Conservation (phyloP, 2,888 invertebrate species). For the Drosophila robusta region DNA sequence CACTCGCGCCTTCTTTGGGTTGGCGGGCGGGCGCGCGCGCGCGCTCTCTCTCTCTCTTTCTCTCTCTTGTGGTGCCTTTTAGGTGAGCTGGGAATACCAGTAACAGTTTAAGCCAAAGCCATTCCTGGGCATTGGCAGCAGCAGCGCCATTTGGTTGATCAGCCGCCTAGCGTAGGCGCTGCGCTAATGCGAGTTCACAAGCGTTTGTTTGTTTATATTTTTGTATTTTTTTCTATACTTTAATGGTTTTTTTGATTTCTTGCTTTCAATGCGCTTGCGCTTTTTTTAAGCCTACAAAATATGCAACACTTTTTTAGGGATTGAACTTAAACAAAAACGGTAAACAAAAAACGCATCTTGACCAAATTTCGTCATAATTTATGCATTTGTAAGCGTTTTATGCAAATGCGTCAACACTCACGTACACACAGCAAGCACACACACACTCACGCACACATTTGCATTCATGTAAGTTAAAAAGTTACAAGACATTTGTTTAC, state of each 20-base stretch:
- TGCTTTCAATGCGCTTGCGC: conserved; percentile 17
- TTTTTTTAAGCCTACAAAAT: conserved; percentile 40
- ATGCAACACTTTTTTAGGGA: conserved; percentile 42
- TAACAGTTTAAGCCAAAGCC: conserved; percentile 60
- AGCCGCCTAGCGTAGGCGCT: conserved; percentile 35
- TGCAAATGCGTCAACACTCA: conserved; percentile 51
- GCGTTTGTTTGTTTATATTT: conserved; percentile 10
- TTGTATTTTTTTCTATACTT: conserved; percentile 3
- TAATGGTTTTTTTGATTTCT: conserved; percentile 24
- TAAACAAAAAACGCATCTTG: conserved; percentile 9
- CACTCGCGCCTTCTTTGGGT: conserved; percentile 18
- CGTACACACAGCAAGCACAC: conserved; percentile 21
- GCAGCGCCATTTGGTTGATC: conserved; percentile 58
- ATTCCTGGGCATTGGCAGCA: conserved; percentile 65
- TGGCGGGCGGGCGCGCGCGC: conserved; percentile 6
- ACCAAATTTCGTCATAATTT: conserved; percentile 41
- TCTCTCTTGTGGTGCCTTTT: conserved; percentile 29
- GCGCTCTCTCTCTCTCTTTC: conserved; percentile 13
- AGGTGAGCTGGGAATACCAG: conserved; percentile 60
- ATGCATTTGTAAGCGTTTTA: conserved; percentile 47
- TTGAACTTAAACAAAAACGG: conserved; percentile 26
- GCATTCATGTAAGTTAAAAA: conserved; percentile 49
- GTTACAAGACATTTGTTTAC: conserved; percentile 74
- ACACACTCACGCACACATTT: conserved; percentile 5
- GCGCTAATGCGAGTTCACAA: conserved; percentile 9